Evolutionary conservation across 1,140 invertebrate species (phyloP).

Genomic region (Venturia canescens): DNA sequence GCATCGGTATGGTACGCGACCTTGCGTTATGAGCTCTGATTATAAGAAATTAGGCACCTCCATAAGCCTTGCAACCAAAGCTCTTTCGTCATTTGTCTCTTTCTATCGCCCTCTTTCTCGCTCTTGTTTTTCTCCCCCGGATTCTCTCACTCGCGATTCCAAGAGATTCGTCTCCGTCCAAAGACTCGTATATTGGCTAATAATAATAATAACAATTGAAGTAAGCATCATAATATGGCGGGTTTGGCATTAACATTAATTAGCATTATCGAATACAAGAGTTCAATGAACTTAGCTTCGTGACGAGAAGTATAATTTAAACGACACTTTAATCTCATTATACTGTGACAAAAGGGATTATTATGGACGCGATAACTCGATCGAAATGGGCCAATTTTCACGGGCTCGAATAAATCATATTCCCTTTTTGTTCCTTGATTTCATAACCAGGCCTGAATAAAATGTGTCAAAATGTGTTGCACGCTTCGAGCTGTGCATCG

Average conservation of each 20-base stretch:
- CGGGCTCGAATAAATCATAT: background rate
- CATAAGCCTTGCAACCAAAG: background rate
- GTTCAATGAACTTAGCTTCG: background rate
- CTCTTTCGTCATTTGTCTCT: too few relatives aligned
- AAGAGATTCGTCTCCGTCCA: background rate
- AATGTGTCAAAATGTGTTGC: too few relatives aligned
- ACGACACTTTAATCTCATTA: background rate
- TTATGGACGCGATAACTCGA: background rate
- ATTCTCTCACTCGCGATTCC: background rate
- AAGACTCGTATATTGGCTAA: background rate
- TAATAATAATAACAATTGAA: conserved; percentile 1
- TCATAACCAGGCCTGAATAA: too few relatives aligned
- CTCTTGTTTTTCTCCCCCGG: background rate
- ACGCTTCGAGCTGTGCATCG: too few relatives aligned
- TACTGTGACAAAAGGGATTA: background rate
- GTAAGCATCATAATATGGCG: background rate
- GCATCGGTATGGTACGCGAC: background rate
- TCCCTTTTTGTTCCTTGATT: background rate
- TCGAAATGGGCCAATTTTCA: background rate
- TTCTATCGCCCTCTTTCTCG: background rate
- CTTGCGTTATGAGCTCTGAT: background rate
- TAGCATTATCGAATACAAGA: background rate
- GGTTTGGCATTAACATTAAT: background rate
- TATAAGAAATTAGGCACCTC: background rate
- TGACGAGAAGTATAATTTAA: background rate